Conservation (phyloP, 1,140 invertebrate genomes). For the Oncopodura yosiiana region DNA sequence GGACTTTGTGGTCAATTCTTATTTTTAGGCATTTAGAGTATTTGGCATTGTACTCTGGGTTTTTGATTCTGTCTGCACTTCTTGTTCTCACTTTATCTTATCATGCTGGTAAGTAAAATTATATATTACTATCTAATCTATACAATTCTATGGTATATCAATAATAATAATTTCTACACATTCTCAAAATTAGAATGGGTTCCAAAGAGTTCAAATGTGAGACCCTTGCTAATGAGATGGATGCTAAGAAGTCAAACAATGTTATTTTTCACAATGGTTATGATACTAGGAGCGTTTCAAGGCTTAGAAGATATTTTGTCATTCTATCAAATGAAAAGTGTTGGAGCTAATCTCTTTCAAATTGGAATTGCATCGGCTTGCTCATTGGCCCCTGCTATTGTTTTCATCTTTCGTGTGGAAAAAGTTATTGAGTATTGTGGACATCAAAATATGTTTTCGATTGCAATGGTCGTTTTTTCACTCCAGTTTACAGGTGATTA, state of each 20-base stretch:
- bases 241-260: conserved; percentile 19
- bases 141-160: too few species aligned
- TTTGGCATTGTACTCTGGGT: conserved; percentile 16
- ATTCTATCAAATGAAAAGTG: conserved; percentile 24
- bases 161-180: too few species aligned
- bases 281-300: conserved; percentile 24
- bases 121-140: too few species aligned
- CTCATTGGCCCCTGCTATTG: conserved; percentile 13
- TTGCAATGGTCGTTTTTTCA: conserved; percentile 31
- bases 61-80: conserved; percentile 19
- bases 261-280: conserved; percentile 25
- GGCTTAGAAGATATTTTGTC: conserved; percentile 26
- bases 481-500: conserved; percentile 33
- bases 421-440: conserved; percentile 35
- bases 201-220: conserved; percentile 24
- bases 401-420: conserved; percentile 33
- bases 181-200: too few species aligned
- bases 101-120: too few species aligned
- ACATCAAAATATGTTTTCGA: conserved; percentile 30
- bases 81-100: conserved; percentile 19
- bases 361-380: conserved; percentile 27
- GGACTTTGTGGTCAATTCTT: neutral
- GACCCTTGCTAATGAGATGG: conserved; percentile 30
- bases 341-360: neutral
- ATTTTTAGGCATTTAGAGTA: conserved; percentile 29